Percentiles rank a stretch among this genome's conserved stretches.
phyloP scores from a whole-genome alignment of 2,113 vertebrate species.

The Mesoclemmys tuberculata region DNA sequence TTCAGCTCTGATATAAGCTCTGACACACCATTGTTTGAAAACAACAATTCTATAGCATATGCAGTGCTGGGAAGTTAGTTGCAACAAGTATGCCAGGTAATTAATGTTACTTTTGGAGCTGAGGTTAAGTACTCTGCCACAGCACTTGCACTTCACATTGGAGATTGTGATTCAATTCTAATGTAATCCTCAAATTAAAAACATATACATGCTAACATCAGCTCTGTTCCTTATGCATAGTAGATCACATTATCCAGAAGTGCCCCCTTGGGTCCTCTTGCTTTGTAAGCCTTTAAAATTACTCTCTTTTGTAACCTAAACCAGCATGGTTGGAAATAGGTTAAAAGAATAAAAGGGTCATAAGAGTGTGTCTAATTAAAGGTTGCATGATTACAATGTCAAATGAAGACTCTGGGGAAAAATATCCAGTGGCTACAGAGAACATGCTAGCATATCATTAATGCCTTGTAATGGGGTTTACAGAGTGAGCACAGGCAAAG shows the following conservation, averaged over 20 bases:
- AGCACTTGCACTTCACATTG: constrained; percentile 71
- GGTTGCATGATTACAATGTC: constrained; percentile 11
- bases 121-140: constrained; percentile 72
- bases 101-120: constrained; percentile 71
- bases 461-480: neutral
- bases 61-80: constrained; percentile 9
- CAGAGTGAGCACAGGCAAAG: neutral
- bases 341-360: constrained; percentile 56
- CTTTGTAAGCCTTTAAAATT: constrained; percentile 60
- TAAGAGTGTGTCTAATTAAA: constrained; percentile 21
- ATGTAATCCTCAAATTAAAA: constrained; percentile 78
- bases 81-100: constrained; percentile 46
- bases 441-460: neutral
- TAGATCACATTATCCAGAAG: constrained; percentile 65
- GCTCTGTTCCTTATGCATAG: constrained; percentile 51
- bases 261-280: constrained; percentile 65
- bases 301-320: constrained; percentile 66
- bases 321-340: constrained; percentile 43
- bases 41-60: constrained; percentile 26
- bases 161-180: constrained; percentile 73
- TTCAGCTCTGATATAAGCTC: neutral
- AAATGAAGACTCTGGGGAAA: constrained; percentile 9
- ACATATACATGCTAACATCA: constrained; percentile 68
- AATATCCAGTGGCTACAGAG: constrained; percentile 8
- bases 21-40: constrained; percentile 5